These are phyloP conservation scores for Perca schrenkii DNA, from an alignment of 2,113 vertebrate species.

Conservation along the genomic window DNA sequence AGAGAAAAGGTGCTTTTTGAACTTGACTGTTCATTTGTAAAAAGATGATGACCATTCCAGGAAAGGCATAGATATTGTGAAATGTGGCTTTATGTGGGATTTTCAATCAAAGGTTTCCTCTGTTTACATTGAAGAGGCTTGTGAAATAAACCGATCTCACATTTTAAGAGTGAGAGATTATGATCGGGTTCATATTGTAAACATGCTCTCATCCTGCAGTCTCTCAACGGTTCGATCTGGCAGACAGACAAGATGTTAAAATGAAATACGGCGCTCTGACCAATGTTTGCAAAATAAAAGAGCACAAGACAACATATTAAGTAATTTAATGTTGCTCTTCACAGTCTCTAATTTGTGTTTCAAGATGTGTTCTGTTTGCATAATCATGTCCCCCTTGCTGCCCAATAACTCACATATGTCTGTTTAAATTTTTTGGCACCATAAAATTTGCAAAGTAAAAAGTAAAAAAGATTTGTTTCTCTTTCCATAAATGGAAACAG, in stretches of 20 bases:
- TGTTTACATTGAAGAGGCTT: not conserved
- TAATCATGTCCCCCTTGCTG: no score
- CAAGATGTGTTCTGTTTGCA: not conserved
- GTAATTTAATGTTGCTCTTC: not conserved
- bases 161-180: not conserved
- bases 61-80: not conserved
- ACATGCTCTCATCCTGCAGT: not conserved
- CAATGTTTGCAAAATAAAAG: not conserved
- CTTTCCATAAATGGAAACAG: not conserved
- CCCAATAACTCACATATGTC: not conserved
- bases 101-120: conserved; percentile 10
- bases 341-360: not conserved
- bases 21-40: no score
- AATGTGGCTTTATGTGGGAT: not conserved
- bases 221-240: conserved; percentile 19
- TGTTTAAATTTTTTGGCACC: not conserved
- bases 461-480: not conserved
- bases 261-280: not conserved
- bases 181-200: conserved; percentile 1
- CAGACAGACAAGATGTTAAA: not conserved
- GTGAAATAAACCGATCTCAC: not conserved
- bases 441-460: not conserved
- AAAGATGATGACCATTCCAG: no score
- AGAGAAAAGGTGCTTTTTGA: no score
- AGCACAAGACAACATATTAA: not conserved